phyloP scores from a whole-genome alignment of 1,140 invertebrate species.

The Tenebrio molitor region DNA sequence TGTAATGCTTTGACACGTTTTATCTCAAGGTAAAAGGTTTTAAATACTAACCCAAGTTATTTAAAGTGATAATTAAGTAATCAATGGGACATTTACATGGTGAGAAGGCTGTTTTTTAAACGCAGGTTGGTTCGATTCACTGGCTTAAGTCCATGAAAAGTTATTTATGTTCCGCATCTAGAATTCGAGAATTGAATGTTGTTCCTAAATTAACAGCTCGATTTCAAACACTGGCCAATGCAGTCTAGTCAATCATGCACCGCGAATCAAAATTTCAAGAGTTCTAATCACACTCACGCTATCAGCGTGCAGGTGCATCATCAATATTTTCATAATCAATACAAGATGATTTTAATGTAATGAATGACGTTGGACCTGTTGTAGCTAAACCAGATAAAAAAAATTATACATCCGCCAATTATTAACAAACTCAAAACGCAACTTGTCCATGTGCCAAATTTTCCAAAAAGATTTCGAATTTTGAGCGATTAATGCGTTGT shows the following conservation, averaged over 20 bases:
- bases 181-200: slow-evolving; percentile 20
- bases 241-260: not conserved
- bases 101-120: slow-evolving; percentile 26
- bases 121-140: slow-evolving; percentile 13
- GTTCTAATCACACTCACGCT: too few species aligned
- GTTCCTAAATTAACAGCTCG: slow-evolving; percentile 24
- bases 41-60: slow-evolving; percentile 18
- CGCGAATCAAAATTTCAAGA: too few species aligned
- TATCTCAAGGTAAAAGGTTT: slow-evolving; percentile 22
- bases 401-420: too few species aligned
- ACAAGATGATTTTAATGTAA: too few species aligned
- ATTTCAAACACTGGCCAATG: not conserved
- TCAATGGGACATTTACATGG: slow-evolving; percentile 25
- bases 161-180: slow-evolving; percentile 24
- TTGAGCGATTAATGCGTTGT: too few species aligned
- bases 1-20: slow-evolving; percentile 25
- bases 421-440: too few species aligned
- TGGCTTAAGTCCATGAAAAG: slow-evolving; percentile 26
- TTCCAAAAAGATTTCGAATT: not conserved
- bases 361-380: too few species aligned
- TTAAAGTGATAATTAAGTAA: slow-evolving; percentile 29
- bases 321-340: too few species aligned
- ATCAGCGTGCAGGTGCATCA: too few species aligned
- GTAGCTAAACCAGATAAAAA: not conserved
- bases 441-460: too few species aligned